phyloP scores from a whole-genome alignment of 53 echinoderm and acorn worm species.

The Henricia sp. region DNA sequence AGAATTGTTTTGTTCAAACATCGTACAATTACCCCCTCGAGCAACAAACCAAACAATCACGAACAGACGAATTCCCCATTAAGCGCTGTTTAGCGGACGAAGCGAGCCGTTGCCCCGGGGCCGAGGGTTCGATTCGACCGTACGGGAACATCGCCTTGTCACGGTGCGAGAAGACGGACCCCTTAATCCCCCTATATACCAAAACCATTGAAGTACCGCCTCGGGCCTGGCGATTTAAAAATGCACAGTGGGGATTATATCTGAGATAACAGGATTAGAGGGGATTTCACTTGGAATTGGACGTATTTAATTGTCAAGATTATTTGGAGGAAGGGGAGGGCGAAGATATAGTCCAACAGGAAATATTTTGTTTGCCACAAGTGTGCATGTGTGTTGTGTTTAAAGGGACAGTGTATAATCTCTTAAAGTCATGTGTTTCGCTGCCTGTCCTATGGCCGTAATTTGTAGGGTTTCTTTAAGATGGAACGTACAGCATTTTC shows the following conservation, averaged over 20 bases:
- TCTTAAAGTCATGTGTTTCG: no score
- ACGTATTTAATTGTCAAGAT: slow-evolving; percentile 32
- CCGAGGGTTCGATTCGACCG: slow-evolving; percentile 1
- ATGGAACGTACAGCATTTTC: no score
- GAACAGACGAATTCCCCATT: neutral
- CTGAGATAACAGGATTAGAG: slow-evolving; percentile 45
- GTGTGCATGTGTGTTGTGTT: no score
- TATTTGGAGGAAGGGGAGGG: neutral
- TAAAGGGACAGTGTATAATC: no score
- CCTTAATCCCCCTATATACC: neutral
- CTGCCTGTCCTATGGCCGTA: no score
- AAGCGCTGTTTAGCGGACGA: neutral
- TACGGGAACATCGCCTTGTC: slow-evolving; percentile 2
- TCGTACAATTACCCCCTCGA: slow-evolving; percentile 20
- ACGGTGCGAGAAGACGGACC: neutral
- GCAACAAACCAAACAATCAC: slow-evolving; percentile 33
- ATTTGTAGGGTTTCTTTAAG: no score
- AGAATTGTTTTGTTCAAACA: slow-evolving; percentile 50
- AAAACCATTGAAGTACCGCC: neutral
- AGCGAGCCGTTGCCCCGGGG: slow-evolving; percentile 5
- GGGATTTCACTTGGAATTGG: slow-evolving; percentile 12
- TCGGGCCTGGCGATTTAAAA: neutral
- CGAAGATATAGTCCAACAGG: no score
- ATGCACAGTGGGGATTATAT: slow-evolving; percentile 19
- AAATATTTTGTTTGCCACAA: no score